phyloP scores from a whole-genome alignment of 2,797 vertebrate genomes.

The Helostoma temminkii region DNA sequence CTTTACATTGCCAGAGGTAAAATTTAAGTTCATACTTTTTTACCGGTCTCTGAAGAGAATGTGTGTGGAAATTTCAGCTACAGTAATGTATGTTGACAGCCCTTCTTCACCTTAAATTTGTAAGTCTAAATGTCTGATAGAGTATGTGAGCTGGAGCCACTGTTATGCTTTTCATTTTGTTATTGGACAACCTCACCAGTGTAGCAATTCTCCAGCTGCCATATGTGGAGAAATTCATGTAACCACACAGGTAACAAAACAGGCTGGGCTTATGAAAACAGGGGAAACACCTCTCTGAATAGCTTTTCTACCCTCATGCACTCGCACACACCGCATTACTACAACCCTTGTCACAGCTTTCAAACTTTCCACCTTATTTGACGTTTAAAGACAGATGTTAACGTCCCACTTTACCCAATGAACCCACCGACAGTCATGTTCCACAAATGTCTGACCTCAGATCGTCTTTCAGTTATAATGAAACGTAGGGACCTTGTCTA shows the following conservation, averaged over 20 bases:
- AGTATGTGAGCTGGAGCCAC: conserved; percentile 2
- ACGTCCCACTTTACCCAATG: conserved; percentile 17
- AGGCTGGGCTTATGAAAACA: conserved; percentile 12
- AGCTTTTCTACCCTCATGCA: not conserved
- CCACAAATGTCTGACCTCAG: not conserved
- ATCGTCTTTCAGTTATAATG: not conserved
- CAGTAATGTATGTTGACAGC: too few relatives aligned
- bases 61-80: not conserved
- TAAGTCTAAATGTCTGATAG: conserved; percentile 10
- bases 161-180: conserved; percentile 1
- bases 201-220: not conserved
- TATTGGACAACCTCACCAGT: not conserved
- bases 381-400: too few relatives aligned
- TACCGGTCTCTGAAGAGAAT: not conserved
- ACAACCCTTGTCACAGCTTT: conserved; percentile 10
- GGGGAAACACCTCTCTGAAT: conserved; percentile 15
- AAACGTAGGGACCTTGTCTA: not conserved
- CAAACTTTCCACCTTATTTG: not conserved
- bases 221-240: not conserved
- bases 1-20: too few relatives aligned
- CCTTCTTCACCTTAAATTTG: not conserved
- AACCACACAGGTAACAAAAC: conserved; percentile 43
- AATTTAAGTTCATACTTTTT: not conserved
- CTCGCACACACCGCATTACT: conserved; percentile 22
- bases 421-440: conserved; percentile 29